Conservation (phyloP, 2,888 invertebrate genomes). For the Oscheius sp. region DNA sequence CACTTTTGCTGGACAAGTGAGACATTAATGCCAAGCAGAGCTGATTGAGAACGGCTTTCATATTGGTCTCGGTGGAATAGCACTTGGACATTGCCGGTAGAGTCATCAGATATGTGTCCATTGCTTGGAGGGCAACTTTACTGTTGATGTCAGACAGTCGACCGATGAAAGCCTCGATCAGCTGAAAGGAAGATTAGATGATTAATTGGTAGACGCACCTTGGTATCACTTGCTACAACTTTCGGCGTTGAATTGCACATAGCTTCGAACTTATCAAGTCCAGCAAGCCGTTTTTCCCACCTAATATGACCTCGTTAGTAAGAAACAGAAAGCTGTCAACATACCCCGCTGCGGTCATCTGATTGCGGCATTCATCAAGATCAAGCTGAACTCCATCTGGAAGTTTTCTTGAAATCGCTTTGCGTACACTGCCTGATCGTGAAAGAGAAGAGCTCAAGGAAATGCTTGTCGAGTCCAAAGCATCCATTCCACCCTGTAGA, state of each 20-base stretch:
- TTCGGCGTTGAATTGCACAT: constrained; percentile 44
- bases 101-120: constrained; percentile 53
- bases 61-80: constrained; percentile 53
- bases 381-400: constrained; percentile 57
- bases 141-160: constrained; percentile 57
- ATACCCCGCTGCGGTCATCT: constrained; percentile 44
- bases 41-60: constrained; percentile 59
- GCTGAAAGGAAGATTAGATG: constrained; percentile 22
- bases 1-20: constrained; percentile 59
- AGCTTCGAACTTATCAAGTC: constrained; percentile 53
- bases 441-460: constrained; percentile 46
- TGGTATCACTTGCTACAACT: constrained; percentile 55
- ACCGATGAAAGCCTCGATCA: constrained; percentile 59
- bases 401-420: constrained; percentile 47
- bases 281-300: constrained; percentile 53
- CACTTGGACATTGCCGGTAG: constrained; percentile 53
- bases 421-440: constrained; percentile 46
- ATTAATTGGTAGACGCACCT: constrained; percentile 6
- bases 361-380: constrained; percentile 55
- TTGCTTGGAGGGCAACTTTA: constrained; percentile 53
- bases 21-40: constrained; percentile 49
- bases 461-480: constrained; percentile 42
- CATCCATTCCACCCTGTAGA: constrained; percentile 49
- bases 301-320: constrained; percentile 17
- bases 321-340: background rate